A percentile compares a stretch with the other conserved stretches of the same genome.
Evolutionary conservation across 2,888 invertebrate genomes (phyloP).

Genomic region (Oligia strigilis): DNA sequence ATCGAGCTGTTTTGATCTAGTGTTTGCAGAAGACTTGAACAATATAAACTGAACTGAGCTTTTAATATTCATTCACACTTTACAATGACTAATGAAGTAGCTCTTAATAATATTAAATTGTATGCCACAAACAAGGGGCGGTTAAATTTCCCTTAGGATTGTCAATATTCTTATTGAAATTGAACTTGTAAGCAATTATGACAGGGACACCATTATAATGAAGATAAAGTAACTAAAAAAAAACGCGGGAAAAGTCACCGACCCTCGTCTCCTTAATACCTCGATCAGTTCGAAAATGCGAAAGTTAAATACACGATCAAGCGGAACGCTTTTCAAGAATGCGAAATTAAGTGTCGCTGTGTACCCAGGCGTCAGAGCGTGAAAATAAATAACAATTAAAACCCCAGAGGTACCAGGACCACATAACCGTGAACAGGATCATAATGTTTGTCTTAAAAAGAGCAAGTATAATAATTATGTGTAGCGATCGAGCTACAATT

Average conservation of each 20-base stretch:
- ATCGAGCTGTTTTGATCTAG: neutral
- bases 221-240: conserved; percentile 10
- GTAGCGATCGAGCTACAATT: conserved; percentile 47
- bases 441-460: conserved; percentile 44
- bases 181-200: conserved; percentile 14
- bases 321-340: conserved; percentile 45
- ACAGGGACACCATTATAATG: neutral
- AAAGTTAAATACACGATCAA: conserved; percentile 44
- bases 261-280: conserved; percentile 46
- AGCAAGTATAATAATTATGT: conserved; percentile 40
- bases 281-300: conserved; percentile 37
- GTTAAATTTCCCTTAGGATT: neutral
- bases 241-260: conserved; percentile 1
- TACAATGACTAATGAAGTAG: conserved; percentile 23
- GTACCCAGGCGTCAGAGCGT: conserved; percentile 22
- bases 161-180: neutral
- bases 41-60: neutral
- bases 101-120: conserved; percentile 19
- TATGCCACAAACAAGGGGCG: conserved; percentile 12
- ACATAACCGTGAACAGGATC: conserved; percentile 32
- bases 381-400: conserved; percentile 52
- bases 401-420: conserved; percentile 41
- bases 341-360: conserved; percentile 44
- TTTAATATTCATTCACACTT: conserved; percentile 8
- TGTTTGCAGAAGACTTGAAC: conserved; percentile 21